These are phyloP conservation scores for Oscheius sp. DNA, from an alignment of 2,888 invertebrate species.

Conservation along the genomic window DNA sequence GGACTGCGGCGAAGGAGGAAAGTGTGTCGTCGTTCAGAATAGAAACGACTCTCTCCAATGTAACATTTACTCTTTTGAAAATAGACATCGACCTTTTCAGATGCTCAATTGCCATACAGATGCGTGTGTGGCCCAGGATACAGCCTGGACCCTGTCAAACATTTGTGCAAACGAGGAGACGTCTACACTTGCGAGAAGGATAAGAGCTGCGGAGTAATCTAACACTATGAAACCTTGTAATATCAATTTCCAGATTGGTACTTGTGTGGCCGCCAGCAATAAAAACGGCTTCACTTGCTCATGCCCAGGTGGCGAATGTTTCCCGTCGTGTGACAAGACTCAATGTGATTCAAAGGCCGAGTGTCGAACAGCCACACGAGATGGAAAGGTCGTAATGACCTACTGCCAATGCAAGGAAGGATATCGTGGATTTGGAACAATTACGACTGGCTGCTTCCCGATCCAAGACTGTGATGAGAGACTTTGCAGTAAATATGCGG, in stretches of 20 bases:
- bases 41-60: constrained; percentile 19
- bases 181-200: not conserved
- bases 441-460: not conserved
- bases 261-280: not conserved
- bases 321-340: not conserved
- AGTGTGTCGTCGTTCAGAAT: constrained; percentile 22
- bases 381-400: constrained; percentile 2
- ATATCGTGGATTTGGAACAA: constrained; percentile 14
- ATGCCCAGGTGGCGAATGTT: not conserved
- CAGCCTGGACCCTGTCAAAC: not conserved
- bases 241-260: not conserved
- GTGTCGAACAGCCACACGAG: constrained; percentile 4
- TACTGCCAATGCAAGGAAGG: constrained; percentile 32
- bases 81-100: not conserved
- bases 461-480: constrained; percentile 2
- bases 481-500: constrained; percentile 24
- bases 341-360: constrained; percentile 15
- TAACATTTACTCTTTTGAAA: not conserved
- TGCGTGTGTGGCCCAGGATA: constrained; percentile 17
- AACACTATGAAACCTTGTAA: not conserved
- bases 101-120: constrained; percentile 6
- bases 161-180: not conserved
- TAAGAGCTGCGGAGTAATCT: constrained; percentile 11
- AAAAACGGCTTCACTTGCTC: constrained; percentile 2
- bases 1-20: constrained; percentile 12